Percentiles rank a stretch among this genome's conserved stretches.
Evolutionary conservation across 2,113 vertebrate genomes (phyloP).

Genomic region (Ahaetulla prasina): DNA sequence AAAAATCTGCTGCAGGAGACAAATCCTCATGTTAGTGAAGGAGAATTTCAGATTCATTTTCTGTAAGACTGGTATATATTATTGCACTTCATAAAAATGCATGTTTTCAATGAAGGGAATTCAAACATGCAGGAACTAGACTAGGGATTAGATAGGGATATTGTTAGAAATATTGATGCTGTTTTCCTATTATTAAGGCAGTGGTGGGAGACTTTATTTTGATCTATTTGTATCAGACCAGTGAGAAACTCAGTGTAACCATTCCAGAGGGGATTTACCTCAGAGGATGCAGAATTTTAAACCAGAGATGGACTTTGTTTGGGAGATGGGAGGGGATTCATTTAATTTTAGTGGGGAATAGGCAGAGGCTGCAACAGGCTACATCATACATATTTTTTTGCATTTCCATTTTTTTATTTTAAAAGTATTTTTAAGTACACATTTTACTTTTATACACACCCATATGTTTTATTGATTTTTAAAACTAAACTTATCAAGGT

Average conservation of each 20-base stretch:
- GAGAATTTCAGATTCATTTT: slow-evolving; percentile 5
- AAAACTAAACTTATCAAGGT: background rate
- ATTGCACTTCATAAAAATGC: slow-evolving; percentile 14
- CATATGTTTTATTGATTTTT: background rate
- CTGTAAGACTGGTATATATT: background rate
- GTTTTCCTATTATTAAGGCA: background rate
- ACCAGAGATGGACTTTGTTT: background rate
- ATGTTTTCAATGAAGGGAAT: background rate
- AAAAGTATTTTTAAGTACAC: background rate
- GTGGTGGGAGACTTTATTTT: background rate
- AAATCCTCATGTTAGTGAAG: background rate
- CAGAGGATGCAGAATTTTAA: background rate
- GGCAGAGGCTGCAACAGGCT: background rate
- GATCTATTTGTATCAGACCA: background rate
- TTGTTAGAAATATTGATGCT: background rate
- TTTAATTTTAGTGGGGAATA: background rate
- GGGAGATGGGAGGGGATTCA: background rate
- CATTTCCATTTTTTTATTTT: background rate
- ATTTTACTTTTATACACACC: background rate
- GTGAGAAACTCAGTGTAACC: background rate
- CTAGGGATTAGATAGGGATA: background rate
- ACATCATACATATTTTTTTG: background rate
- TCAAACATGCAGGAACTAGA: background rate
- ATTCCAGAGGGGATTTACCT: background rate
- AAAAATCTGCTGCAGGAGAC: background rate